These are phyloP conservation scores for Vanacampus margaritifer DNA, from an alignment of 2,113 vertebrate species.

Conservation along the genomic window DNA sequence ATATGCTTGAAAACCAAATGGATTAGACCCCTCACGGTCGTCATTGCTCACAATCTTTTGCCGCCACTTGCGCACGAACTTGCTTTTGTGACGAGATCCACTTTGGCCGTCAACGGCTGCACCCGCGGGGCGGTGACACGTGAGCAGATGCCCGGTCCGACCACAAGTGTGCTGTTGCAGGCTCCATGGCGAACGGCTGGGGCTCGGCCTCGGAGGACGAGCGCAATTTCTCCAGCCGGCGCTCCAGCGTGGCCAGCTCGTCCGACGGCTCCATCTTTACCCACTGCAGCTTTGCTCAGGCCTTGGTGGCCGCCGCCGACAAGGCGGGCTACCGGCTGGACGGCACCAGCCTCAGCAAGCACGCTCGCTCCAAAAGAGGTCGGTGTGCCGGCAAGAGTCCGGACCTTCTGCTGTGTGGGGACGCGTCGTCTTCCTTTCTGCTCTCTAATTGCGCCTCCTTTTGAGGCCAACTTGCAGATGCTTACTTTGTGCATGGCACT, in stretches of 20 bases:
- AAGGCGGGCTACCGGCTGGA: constrained; percentile 94
- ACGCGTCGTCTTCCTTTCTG: constrained; percentile 29
- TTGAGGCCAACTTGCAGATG: constrained; percentile 33
- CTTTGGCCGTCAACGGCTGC: too few relatives aligned
- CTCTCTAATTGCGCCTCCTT: constrained; percentile 32
- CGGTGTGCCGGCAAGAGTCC: constrained; percentile 21
- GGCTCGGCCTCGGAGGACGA: constrained; percentile 97
- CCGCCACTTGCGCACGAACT: too few relatives aligned
- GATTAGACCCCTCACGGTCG: too few relatives aligned
- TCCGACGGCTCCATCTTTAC: constrained; percentile 96
- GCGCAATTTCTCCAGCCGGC: constrained; percentile 92
- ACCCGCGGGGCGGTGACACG: too few relatives aligned
- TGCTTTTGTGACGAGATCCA: too few relatives aligned
- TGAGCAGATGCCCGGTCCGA: too few relatives aligned
- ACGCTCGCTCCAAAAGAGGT: constrained; percentile 81
- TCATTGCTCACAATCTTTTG: too few relatives aligned
- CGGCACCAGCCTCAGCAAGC: constrained; percentile 91
- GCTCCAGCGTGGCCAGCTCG: constrained; percentile 93
- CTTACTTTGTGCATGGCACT: constrained; percentile 50
- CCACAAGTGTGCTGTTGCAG: constrained; percentile 76
- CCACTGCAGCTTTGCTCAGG: constrained; percentile 92
- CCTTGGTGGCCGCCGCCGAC: constrained; percentile 92
- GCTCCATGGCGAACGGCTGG: constrained; percentile 99
- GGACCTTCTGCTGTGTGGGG: constrained; percentile 25
- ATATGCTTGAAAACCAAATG: too few relatives aligned